Percentiles rank a stretch among this genome's conserved stretches.
Evolutionary conservation across 2,888 invertebrate species (phyloP).

Genomic region (Aleiodes leptofemur): DNA sequence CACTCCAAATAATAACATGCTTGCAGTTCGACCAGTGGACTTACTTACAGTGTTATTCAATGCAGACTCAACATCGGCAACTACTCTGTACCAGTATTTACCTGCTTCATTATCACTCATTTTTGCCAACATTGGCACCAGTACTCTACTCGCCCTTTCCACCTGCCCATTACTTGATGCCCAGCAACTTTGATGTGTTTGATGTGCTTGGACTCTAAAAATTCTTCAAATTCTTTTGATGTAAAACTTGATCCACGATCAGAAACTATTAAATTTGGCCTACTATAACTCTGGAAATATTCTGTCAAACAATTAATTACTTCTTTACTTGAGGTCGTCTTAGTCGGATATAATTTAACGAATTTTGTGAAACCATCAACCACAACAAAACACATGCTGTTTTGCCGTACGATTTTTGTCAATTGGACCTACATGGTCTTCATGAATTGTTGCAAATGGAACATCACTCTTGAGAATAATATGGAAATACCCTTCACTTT

Average conservation of each 20-base stretch:
- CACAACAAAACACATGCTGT: conserved; percentile 45
- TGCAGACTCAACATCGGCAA: conserved; percentile 42
- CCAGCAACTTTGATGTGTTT: conserved; percentile 58
- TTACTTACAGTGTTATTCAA: conserved; percentile 40
- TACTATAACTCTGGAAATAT: conserved; percentile 46
- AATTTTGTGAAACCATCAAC: conserved; percentile 50
- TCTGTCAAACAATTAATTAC: conserved; percentile 20
- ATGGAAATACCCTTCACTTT: conserved; percentile 51
- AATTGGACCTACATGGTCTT: conserved; percentile 49
- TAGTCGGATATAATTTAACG: conserved; percentile 41
- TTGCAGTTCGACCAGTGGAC: conserved; percentile 38
- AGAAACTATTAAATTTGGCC: conserved; percentile 36
- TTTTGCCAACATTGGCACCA: conserved; percentile 58
- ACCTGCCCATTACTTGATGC: conserved; percentile 65
- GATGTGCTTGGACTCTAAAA: conserved; percentile 53
- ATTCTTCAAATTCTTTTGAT: conserved; percentile 43
- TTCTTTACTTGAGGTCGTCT: conserved; percentile 37
- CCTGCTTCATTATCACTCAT: conserved; percentile 21
- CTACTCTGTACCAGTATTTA: conserved; percentile 45
- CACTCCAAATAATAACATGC: conserved; percentile 41
- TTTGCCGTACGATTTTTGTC: conserved; percentile 34
- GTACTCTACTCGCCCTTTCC: conserved; percentile 54
- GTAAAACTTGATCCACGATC: conserved; percentile 49
- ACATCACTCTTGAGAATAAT: conserved; percentile 50
- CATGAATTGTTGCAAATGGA: conserved; percentile 50